Evolutionary conservation across 2,797 vertebrate species (phyloP).

Genomic region (Erithacus rubecula): DNA sequence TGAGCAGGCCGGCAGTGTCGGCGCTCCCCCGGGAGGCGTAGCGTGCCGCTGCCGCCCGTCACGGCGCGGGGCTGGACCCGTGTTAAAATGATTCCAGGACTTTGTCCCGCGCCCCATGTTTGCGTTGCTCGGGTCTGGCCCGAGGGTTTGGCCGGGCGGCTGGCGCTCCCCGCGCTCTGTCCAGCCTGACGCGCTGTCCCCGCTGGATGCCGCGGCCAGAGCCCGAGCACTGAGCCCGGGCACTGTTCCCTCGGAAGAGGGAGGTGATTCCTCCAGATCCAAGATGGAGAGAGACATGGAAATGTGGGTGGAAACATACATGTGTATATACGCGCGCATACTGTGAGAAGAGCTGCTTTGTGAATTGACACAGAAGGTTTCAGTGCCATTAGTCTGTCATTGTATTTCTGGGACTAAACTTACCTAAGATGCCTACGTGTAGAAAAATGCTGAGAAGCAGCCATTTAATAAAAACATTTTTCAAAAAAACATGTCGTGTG

Average conservation of each 20-base stretch:
- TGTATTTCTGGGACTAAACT: background rate
- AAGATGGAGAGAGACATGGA: background rate
- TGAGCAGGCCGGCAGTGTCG: rapidly evolving
- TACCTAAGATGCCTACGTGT: background rate
- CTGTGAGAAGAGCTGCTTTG: background rate
- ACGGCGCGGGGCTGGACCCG: rapidly evolving
- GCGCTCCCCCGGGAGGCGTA: rapidly evolving
- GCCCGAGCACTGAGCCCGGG: rapidly evolving
- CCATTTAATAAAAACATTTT: background rate
- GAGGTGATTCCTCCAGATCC: background rate
- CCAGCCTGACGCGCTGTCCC: rapidly evolving
- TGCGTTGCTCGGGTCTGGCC: too few species aligned
- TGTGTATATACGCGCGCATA: rapidly evolving
- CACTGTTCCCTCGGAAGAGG: rapidly evolving
- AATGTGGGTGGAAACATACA: rapidly evolving
- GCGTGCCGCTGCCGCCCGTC: rapidly evolving
- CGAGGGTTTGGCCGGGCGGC: rapidly evolving
- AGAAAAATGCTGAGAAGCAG: background rate
- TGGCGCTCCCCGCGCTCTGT: rapidly evolving
- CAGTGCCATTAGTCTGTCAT: background rate
- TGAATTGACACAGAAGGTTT: background rate
- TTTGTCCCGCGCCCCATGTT: rapidly evolving
- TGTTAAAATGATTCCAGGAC: background rate
- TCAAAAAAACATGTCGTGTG: rapidly evolving
- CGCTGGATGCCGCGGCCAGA: rapidly evolving